Base-by-base conservation (phyloP, 2,797 vertebrate genomes). In the Petrocephalus sullivani region DNA sequence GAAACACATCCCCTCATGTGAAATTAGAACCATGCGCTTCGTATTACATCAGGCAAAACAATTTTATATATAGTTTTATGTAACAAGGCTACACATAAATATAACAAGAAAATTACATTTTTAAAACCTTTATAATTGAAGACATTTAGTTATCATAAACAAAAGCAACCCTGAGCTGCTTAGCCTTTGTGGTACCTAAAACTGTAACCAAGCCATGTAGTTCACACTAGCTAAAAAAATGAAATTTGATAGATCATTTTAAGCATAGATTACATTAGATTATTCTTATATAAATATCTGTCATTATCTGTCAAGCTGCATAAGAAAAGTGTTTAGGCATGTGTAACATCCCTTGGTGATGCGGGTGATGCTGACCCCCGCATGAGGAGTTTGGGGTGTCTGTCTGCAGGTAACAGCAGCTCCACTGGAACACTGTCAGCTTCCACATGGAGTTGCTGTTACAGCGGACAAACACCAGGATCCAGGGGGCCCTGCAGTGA, bases 361-460 rank as follows among this genome's bases (percentile, higher is more conserved):
- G 51, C 3, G 67, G 82, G 37, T 23, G 57, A 37, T 10, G 71
- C 21, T 58, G 86, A 37, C 12, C 88, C 57, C 87, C 57, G 6
- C 89, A 16, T 60, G 85, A 89, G 0, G 61, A 67, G 61, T 67
- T 33, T 33, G 12, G 90, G 94, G 88, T 91, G 81, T 90, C 92
- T 94, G 90, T 95, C 96, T 94, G 96, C 91, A 95, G 93, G 95
- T 97, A 97, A 97, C 97, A 97, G 96, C 97, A 96, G 91, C 94
- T 96, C 97, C 97, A 98, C 95, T 97, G 97, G 97, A 97, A 97
- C 89, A 60, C 4, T 85, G 83, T 88, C 64, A 91, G 89, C 92
- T 97, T 97, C 97, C 97, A 97, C 97, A 97, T 98, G 97, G 97
- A 98, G 97, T 98, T 97, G 97, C 97, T 98, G 97, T 98, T 98